Evolutionary conservation across 1,140 invertebrate species (phyloP).

Genomic region (Lutraria rhynchaena): DNA sequence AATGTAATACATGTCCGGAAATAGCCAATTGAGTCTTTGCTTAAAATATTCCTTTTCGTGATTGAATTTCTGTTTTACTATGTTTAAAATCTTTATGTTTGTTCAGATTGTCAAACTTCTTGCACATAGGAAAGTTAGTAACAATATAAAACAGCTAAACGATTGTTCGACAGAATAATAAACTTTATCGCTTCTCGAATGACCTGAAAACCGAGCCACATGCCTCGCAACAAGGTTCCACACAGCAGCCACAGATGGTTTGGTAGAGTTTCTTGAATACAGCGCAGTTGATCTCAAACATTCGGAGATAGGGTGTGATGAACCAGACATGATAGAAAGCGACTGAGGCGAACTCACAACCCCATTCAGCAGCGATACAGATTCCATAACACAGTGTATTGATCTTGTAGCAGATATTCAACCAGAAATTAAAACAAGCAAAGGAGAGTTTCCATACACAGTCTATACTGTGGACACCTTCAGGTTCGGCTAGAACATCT

Average conservation of each 20-base stretch:
- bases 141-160: too few species aligned
- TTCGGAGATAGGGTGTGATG: conserved; percentile 74
- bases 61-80: too few species aligned
- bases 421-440: conserved; percentile 87
- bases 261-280: conserved; percentile 26
- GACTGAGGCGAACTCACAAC: conserved; percentile 88
- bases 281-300: conserved; percentile 36
- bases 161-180: too few species aligned
- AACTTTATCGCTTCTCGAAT: conserved; percentile 36
- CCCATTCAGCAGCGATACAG: conserved; percentile 86
- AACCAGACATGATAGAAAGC: conserved; percentile 85
- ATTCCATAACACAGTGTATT: conserved; percentile 87
- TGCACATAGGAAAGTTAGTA: too few species aligned
- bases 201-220: conserved; percentile 29
- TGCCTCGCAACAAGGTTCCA: conserved; percentile 53
- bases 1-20: too few species aligned
- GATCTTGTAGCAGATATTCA: conserved; percentile 88
- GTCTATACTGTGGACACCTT: conserved; percentile 86
- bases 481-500: conserved; percentile 61
- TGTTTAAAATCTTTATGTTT: too few species aligned
- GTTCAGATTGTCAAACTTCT: too few species aligned
- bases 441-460: conserved; percentile 89
- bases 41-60: too few species aligned
- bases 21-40: too few species aligned
- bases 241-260: conserved; percentile 30